phyloP scores from a whole-genome alignment of 2,113 vertebrate genomes.

The Parotia lawesii region DNA sequence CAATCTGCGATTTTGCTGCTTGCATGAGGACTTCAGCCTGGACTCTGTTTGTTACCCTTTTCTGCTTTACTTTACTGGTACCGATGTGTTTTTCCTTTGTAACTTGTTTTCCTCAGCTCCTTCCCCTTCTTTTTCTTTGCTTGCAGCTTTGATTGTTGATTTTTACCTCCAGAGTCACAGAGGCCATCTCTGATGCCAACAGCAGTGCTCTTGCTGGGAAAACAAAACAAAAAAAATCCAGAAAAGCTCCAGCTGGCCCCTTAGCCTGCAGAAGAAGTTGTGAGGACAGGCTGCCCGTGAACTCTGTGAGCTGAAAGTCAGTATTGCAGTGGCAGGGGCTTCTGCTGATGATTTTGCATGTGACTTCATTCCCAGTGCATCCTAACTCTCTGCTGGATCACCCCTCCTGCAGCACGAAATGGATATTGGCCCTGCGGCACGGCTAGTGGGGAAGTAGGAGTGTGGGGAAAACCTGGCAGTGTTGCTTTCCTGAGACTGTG shows the following conservation, averaged over 20 bases:
- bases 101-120: constrained; percentile 47
- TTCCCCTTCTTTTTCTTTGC: constrained; percentile 59
- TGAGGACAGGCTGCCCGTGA: constrained; percentile 35
- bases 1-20: neutral
- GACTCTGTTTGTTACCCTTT: neutral
- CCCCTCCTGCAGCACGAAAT: neutral
- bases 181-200: constrained; percentile 57
- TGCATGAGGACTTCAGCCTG: constrained; percentile 48
- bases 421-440: neutral
- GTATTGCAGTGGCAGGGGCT: constrained; percentile 5
- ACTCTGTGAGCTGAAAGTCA: constrained; percentile 46
- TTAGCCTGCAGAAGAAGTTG: constrained; percentile 44
- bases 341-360: constrained; percentile 38
- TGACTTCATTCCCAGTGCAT: constrained; percentile 36
- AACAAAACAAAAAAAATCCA: constrained; percentile 1
- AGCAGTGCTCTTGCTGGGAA: constrained; percentile 17
- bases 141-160: constrained; percentile 64
- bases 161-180: constrained; percentile 65
- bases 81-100: neutral
- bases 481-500: neutral
- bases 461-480: neutral
- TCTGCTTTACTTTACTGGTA: constrained; percentile 10
- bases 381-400: constrained; percentile 40
- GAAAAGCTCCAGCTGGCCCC: constrained; percentile 34
- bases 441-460: neutral